A percentile compares a stretch with the other conserved stretches of the same genome.
These are phyloP conservation scores for Galemys pyrenaicus DNA, from an alignment of 2,113 vertebrate species.

Conservation along the genomic window DNA sequence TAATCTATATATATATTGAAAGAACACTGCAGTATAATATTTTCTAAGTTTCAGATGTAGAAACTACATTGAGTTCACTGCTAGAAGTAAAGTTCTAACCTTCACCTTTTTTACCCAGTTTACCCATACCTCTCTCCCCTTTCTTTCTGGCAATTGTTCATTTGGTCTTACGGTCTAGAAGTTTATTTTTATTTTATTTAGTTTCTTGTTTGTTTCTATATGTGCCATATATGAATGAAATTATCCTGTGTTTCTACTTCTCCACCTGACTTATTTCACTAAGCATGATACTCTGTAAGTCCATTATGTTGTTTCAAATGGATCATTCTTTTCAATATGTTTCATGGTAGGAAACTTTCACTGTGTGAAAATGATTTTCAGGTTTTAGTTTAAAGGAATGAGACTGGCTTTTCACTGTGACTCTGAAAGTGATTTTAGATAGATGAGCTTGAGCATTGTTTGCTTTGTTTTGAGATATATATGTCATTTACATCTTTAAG, in stretches of 20 bases:
- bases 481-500: no score
- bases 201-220: background rate
- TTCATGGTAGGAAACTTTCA: background rate
- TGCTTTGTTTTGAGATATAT: fast-evolving
- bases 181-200: background rate
- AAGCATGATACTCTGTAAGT: no score
- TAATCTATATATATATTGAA: background rate
- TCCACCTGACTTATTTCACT: background rate
- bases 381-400: background rate
- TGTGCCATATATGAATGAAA: background rate
- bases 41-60: background rate
- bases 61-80: background rate
- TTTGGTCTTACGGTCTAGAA: background rate
- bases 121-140: background rate
- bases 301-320: background rate
- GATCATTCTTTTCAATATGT: background rate
- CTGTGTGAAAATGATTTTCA: background rate
- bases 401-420: background rate
- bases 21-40: background rate
- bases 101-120: background rate
- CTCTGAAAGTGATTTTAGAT: background rate
- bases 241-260: background rate
- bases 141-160: background rate
- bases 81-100: background rate
- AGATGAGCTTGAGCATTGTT: background rate